Evolutionary conservation across 2,888 invertebrate species (phyloP).

Genomic region (Synanthedon myopaeformis): DNA sequence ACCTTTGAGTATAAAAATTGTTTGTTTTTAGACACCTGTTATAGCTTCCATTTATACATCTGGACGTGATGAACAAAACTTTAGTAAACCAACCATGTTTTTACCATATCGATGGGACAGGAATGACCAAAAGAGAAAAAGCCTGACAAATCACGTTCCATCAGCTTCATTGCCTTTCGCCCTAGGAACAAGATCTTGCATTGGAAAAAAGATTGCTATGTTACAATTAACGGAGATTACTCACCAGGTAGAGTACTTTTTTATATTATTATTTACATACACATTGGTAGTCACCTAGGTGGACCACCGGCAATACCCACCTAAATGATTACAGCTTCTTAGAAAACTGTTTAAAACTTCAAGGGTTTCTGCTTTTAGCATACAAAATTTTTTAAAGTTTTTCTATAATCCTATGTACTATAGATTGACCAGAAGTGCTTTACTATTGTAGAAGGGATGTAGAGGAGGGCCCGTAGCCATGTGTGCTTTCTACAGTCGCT

Average conservation of each 20-base stretch:
- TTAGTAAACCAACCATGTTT: conserved; percentile 76
- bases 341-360: too few relatives aligned
- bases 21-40: conserved; percentile 76
- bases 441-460: too few relatives aligned
- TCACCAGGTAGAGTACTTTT: conserved; percentile 63
- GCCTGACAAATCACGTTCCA: conserved; percentile 60
- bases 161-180: conserved; percentile 86
- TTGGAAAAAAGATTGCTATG: conserved; percentile 85
- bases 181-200: conserved; percentile 83
- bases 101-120: conserved; percentile 83
- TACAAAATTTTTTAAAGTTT: too few relatives aligned
- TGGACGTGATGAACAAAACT: conserved; percentile 78
- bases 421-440: too few relatives aligned
- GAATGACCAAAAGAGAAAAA: conserved; percentile 49
- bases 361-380: too few relatives aligned
- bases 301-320: too few relatives aligned
- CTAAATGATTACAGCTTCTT: too few relatives aligned
- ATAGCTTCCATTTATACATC: conserved; percentile 88
- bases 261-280: neutral
- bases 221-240: conserved; percentile 78
- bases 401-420: too few relatives aligned
- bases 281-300: too few relatives aligned
- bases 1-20: neutral
- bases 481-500: too few relatives aligned
- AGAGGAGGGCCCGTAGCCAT: too few relatives aligned